phyloP scores from a whole-genome alignment of 2,888 invertebrate genomes.

The Mystacides longicornis region DNA sequence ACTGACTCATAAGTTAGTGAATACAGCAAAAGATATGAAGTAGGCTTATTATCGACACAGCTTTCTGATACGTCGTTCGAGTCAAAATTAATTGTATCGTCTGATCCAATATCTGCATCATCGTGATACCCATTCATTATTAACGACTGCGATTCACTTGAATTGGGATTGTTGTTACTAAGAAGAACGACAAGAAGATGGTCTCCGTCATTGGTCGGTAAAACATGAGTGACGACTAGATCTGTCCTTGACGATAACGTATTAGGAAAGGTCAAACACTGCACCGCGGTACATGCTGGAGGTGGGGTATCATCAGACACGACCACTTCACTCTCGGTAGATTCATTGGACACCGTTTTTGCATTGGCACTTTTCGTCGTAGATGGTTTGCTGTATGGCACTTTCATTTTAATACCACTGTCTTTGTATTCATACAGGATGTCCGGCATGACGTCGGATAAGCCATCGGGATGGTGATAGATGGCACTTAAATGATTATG shows the following conservation, averaged over 20 bases:
- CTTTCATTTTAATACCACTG: slow-evolving; percentile 25
- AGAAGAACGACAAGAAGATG: slow-evolving; percentile 58
- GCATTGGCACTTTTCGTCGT: slow-evolving; percentile 26
- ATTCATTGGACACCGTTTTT: slow-evolving; percentile 43
- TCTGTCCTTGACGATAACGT: slow-evolving; percentile 43
- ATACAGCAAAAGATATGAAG: neutral
- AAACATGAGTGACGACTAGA: slow-evolving; percentile 53
- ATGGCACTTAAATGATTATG: slow-evolving; percentile 13
- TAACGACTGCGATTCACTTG: neutral
- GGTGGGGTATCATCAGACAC: slow-evolving; percentile 40
- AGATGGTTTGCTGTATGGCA: slow-evolving; percentile 23
- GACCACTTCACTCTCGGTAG: slow-evolving; percentile 43
- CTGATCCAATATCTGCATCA: slow-evolving; percentile 41
- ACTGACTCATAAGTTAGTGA: slow-evolving; percentile 19
- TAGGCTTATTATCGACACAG: neutral
- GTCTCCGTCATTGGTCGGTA: slow-evolving; percentile 62
- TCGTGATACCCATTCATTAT: slow-evolving; percentile 30
- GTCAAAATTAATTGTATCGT: neutral
- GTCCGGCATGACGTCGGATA: slow-evolving; percentile 18
- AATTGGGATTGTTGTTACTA: slow-evolving; percentile 29
- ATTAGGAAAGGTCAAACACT: slow-evolving; percentile 50
- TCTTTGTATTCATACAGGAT: slow-evolving; percentile 24
- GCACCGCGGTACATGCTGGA: slow-evolving; percentile 45
- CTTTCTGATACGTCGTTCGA: neutral
- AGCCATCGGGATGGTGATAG: too few species aligned